A percentile compares a stretch with the other conserved stretches of the same genome.
These are phyloP conservation scores for Lasiurus borealis DNA, from an alignment of 2,113 vertebrate genomes.

Conservation along the genomic window DNA sequence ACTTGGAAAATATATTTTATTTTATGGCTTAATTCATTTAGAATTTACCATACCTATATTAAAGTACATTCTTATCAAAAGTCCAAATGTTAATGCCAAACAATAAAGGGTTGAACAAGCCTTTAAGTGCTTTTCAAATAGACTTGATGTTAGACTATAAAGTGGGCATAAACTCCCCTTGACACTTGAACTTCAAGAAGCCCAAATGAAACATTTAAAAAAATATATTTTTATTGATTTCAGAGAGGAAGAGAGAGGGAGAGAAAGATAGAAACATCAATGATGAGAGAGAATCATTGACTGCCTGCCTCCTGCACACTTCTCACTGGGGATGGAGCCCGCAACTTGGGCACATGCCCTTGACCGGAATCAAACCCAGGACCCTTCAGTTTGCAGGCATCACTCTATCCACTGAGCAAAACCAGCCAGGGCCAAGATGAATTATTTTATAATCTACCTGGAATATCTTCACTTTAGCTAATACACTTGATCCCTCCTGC, in stretches of 20 bases:
- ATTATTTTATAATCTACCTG: neutral
- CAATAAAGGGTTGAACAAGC: constrained; percentile 42
- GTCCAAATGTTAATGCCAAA: constrained; percentile 39
- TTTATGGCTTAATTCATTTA: constrained; percentile 57
- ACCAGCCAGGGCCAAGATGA: neutral
- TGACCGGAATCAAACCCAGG: too few relatives aligned
- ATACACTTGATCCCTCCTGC: neutral
- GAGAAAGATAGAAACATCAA: too few relatives aligned
- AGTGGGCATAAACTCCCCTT: constrained; percentile 35
- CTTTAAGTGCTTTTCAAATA: constrained; percentile 50
- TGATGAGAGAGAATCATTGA: too few relatives aligned
- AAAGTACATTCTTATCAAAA: constrained; percentile 53
- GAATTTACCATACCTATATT: constrained; percentile 49
- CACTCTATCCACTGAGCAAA: too few relatives aligned
- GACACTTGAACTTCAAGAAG: constrained; percentile 55
- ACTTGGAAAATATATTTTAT: constrained; percentile 64
- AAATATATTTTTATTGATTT: too few relatives aligned
- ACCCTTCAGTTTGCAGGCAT: too few relatives aligned
- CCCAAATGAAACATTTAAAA: neutral
- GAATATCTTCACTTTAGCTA: constrained; percentile 62
- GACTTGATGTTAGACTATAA: constrained; percentile 19
- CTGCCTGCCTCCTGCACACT: too few relatives aligned
- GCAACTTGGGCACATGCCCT: too few relatives aligned
- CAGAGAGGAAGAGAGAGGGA: too few relatives aligned
- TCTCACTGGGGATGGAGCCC: too few relatives aligned